These are phyloP conservation scores for Penaeus japonicus DNA, from an alignment of 1,140 invertebrate genomes.

Conservation along the genomic window DNA sequence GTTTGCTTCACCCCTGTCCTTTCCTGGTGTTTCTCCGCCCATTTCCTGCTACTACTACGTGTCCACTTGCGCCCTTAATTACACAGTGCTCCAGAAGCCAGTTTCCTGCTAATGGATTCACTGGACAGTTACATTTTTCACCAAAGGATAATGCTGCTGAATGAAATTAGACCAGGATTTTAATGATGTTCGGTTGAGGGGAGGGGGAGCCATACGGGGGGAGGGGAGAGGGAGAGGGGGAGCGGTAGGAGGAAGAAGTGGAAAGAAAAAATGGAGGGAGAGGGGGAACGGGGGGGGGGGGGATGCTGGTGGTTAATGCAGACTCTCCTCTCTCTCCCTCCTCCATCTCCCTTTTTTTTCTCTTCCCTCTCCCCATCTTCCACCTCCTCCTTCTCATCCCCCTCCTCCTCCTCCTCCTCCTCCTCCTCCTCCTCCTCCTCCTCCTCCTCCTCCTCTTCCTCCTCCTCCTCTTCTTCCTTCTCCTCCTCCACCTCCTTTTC, in stretches of 20 bases:
- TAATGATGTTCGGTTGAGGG: background rate
- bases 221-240: background rate
- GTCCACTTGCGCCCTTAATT: too few species aligned
- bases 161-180: too few species aligned
- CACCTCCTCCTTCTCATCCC: too few species aligned
- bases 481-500: background rate
- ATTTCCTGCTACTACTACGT: too few species aligned
- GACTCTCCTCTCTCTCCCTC: background rate
- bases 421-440: background rate
- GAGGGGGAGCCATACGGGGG: background rate
- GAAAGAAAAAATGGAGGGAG: background rate
- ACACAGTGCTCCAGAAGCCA: too few species aligned
- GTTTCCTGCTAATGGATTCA: too few species aligned
- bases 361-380: too few species aligned
- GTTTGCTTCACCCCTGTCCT: too few species aligned
- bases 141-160: too few species aligned
- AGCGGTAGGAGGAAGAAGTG: too few species aligned
- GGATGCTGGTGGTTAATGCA: background rate
- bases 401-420: background rate
- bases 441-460: background rate
- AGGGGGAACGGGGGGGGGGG: background rate
- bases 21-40: too few species aligned
- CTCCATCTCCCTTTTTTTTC: background rate
- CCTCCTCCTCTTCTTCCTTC: background rate
- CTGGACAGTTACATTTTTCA: too few species aligned